Percentiles rank a stretch among this genome's conserved stretches.
Conservation (phyloP, 2,113 vertebrate species). For the Origma solitaria region DNA sequence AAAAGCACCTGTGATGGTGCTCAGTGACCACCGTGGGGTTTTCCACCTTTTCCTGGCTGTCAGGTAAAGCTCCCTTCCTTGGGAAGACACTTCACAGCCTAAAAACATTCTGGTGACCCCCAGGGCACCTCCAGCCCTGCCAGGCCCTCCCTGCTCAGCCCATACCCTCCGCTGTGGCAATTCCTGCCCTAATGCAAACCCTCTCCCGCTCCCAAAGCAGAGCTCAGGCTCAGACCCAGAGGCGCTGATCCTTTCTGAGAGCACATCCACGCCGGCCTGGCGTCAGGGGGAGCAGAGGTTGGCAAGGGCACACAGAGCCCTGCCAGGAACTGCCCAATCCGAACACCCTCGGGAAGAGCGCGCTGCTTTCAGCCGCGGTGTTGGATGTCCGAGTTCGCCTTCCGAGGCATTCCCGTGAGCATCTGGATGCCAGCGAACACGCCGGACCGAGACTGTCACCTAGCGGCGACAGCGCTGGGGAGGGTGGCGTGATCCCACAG, state of each 20-base stretch:
- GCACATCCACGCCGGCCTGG: background rate
- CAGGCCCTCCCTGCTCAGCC: background rate
- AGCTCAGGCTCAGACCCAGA: background rate
- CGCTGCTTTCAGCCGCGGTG: background rate
- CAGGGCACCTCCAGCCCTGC: background rate
- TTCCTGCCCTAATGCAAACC: background rate
- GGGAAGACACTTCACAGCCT: background rate
- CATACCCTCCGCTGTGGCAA: background rate
- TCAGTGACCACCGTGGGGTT: fast-evolving
- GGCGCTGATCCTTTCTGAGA: background rate
- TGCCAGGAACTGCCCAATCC: background rate
- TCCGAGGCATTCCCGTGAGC: background rate
- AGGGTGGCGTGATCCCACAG: fast-evolving
- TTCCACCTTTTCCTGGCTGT: background rate
- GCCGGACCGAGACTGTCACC: slow-evolving; percentile 5
- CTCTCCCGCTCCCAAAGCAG: fast-evolving
- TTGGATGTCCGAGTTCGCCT: fast-evolving
- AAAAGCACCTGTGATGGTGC: fast-evolving
- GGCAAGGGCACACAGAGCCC: background rate
- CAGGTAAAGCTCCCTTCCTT: background rate
- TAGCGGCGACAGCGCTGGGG: background rate
- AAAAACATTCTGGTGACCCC: fast-evolving
- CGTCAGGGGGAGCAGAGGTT: fast-evolving
- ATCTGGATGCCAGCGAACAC: background rate
- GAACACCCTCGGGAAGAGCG: background rate